Percentiles rank a stretch among this genome's conserved stretches.
Evolutionary conservation across 2,888 invertebrate genomes (phyloP).

Genomic region (Thelaira solivaga): DNA sequence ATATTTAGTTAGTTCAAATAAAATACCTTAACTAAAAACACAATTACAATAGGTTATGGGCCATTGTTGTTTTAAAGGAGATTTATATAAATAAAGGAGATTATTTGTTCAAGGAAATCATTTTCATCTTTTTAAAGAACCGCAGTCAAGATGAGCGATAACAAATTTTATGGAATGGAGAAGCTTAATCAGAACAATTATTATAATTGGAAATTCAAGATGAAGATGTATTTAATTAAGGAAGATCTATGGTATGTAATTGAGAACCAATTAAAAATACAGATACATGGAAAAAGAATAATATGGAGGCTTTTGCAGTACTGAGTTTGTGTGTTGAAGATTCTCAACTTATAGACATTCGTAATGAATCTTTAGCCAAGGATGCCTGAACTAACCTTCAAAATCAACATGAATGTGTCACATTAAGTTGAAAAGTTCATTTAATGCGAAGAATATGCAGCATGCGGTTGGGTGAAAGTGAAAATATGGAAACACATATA

Average conservation of each 20-base stretch:
- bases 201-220: slow-evolving; percentile 19
- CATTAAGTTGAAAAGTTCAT: slow-evolving; percentile 12
- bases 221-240: slow-evolving; percentile 15
- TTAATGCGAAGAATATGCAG: slow-evolving; percentile 24
- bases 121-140: neutral
- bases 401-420: slow-evolving; percentile 1
- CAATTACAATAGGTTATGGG: neutral
- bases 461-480: slow-evolving; percentile 8
- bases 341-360: slow-evolving; percentile 21
- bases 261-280: neutral
- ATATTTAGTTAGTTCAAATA: neutral
- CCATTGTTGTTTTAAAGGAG: neutral
- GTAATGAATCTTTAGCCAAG: slow-evolving; percentile 14
- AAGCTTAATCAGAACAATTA: neutral
- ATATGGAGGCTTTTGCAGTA: slow-evolving; percentile 11
- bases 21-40: neutral
- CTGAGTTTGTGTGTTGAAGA: slow-evolving; percentile 25
- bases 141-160: neutral
- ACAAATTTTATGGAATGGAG: neutral
- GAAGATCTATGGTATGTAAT: slow-evolving; percentile 5
- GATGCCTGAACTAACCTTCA: neutral
- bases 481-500: slow-evolving; percentile 13
- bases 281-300: neutral
- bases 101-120: too few relatives aligned
- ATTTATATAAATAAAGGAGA: neutral